A percentile compares a stretch with the other conserved stretches of the same genome.
These are phyloP conservation scores for Tinamus major DNA, from an alignment of 2,797 vertebrate species.

Conservation along the genomic window DNA sequence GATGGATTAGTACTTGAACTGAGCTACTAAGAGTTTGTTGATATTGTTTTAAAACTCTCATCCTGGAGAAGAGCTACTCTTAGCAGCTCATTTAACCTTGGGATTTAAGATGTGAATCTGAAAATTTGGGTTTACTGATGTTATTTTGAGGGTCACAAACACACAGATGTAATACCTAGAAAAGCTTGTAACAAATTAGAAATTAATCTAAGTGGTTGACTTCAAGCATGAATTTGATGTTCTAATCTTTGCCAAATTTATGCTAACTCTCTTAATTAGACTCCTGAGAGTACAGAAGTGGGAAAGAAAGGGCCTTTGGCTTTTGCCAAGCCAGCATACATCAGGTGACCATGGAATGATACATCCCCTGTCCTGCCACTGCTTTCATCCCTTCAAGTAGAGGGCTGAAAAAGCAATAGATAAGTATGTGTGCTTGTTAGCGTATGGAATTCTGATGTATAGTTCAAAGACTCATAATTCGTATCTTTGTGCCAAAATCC, in stretches of 20 bases:
- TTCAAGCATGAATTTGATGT: neutral
- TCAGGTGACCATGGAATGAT: accelerated
- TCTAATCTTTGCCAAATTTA: neutral
- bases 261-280: neutral
- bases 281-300: neutral
- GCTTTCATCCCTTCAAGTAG: accelerated
- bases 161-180: neutral
- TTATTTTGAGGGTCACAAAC: neutral
- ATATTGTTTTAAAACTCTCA: neutral
- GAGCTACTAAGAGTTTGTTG: neutral
- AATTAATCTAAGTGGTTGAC: neutral
- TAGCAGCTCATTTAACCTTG: neutral
- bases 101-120: neutral
- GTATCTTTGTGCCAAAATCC: neutral
- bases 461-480: neutral
- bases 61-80: neutral
- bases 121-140: neutral
- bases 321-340: neutral
- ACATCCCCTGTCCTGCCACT: accelerated
- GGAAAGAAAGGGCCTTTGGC: neutral
- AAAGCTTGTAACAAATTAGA: neutral
- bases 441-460: neutral
- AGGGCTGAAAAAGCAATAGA: accelerated
- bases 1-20: neutral
- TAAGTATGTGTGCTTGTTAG: neutral